phyloP scores from a whole-genome alignment of 2,797 vertebrate species.

The Ptychobarbus kaznakovi region DNA sequence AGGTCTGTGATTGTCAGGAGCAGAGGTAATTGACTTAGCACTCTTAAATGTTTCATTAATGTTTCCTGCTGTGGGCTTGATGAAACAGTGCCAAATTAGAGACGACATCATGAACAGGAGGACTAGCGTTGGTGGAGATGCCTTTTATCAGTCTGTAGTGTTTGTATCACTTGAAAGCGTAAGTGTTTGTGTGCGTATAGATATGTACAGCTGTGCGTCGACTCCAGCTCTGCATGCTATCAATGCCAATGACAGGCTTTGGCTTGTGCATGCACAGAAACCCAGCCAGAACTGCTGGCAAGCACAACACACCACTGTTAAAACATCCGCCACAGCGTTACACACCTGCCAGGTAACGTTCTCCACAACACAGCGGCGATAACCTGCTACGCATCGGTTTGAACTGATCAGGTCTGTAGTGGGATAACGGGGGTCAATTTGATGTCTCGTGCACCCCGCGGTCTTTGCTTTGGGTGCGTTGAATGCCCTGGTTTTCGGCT shows the following conservation, averaged over 20 bases:
- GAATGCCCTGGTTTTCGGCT: conserved; percentile 46
- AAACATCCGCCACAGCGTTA: conserved; percentile 17
- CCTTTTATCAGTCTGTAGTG: conserved; percentile 21
- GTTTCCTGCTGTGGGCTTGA: conserved; percentile 42
- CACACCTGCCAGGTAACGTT: conserved; percentile 13
- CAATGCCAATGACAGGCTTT: conserved; percentile 29
- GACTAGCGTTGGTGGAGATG: background rate
- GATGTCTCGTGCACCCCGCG: background rate
- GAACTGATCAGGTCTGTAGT: background rate
- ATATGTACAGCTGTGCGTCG: background rate
- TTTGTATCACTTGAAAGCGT: background rate
- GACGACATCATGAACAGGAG: conserved; percentile 11
- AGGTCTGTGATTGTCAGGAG: conserved; percentile 44
- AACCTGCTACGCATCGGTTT: background rate
- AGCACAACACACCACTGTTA: conserved; percentile 17
- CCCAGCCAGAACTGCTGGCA: conserved; percentile 17
- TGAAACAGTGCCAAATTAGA: conserved; percentile 52
- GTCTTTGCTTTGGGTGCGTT: conserved; percentile 1
- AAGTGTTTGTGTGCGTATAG: conserved; percentile 7
- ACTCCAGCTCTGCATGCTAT: conserved; percentile 2
- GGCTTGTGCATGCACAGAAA: background rate
- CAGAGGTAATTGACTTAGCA: conserved; percentile 50
- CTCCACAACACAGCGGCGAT: background rate
- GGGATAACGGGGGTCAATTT: background rate
- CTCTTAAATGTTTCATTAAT: conserved; percentile 58